These are phyloP conservation scores for Ischnus inquisitorius DNA, from an alignment of 2,888 invertebrate species.

Conservation along the genomic window DNA sequence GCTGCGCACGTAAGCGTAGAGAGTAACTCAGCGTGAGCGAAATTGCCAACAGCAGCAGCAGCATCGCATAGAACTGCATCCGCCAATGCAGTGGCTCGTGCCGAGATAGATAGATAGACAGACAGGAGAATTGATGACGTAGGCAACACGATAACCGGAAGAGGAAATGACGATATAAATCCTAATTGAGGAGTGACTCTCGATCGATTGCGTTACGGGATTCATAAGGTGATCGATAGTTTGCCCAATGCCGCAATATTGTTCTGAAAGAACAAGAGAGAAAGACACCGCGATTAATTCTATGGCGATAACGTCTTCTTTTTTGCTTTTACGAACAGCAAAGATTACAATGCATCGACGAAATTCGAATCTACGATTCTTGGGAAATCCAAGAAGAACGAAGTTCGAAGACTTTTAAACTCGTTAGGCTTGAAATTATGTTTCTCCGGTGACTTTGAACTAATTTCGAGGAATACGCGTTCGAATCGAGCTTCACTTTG, in stretches of 20 bases:
- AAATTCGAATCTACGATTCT: no score
- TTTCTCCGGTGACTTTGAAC: no score
- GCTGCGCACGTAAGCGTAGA: background rate
- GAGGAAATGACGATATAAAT: slow-evolving; percentile 33
- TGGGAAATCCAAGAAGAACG: no score
- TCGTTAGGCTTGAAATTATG: background rate
- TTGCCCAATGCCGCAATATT: background rate
- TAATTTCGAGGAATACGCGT: no score
- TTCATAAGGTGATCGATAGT: slow-evolving; percentile 16
- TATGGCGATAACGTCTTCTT: background rate
- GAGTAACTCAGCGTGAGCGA: slow-evolving; percentile 11
- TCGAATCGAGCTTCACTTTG: background rate
- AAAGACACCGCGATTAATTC: background rate
- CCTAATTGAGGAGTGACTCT: slow-evolving; percentile 10
- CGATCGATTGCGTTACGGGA: slow-evolving; percentile 18
- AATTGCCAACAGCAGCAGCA: slow-evolving; percentile 9
- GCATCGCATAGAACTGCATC: slow-evolving; percentile 8
- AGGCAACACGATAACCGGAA: slow-evolving; percentile 25
- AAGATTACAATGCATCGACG: no score
- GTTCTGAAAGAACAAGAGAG: background rate
- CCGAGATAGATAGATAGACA: slow-evolving; percentile 5
- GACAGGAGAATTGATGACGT: slow-evolving; percentile 15
- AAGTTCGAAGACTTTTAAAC: background rate
- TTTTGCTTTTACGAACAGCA: background rate
- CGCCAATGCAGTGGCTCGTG: slow-evolving; percentile 14